phyloP scores from a whole-genome alignment of 2,888 invertebrate genomes.

The Nemoura dubitans region DNA sequence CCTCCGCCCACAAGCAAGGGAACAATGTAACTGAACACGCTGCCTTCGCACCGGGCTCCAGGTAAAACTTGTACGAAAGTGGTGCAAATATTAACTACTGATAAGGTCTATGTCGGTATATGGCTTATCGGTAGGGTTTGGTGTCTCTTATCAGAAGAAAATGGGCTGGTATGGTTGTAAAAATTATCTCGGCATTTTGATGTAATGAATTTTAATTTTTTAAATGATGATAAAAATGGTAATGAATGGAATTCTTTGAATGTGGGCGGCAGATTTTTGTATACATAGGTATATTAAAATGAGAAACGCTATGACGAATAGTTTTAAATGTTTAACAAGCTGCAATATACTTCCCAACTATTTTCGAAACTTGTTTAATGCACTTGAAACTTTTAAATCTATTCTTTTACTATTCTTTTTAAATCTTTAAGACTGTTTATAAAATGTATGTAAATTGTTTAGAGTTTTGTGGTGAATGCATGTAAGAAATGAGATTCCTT shows the following conservation, averaged over 20 bases:
- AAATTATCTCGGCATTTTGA: not conserved
- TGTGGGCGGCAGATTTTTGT: not conserved
- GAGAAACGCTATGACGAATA: not conserved
- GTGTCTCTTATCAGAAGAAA: not conserved
- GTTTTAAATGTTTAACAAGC: not conserved
- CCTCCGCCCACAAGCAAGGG: not conserved
- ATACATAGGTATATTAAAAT: no score
- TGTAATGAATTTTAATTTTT: not conserved
- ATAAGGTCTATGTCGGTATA: not conserved
- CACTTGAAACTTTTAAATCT: not conserved
- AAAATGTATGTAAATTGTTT: constrained; percentile 7
- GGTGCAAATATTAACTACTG: not conserved
- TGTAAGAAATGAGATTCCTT: not conserved
- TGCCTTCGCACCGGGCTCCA: not conserved
- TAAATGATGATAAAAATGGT: not conserved
- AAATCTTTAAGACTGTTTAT: not conserved
- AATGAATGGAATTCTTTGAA: not conserved
- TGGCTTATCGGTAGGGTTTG: not conserved
- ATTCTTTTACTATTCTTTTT: not conserved
- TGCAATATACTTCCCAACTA: not conserved
- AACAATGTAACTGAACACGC: not conserved
- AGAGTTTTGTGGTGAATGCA: not conserved
- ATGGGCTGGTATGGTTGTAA: not conserved
- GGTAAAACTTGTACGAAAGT: not conserved
- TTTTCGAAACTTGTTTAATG: not conserved